Conservation (phyloP, 2,888 invertebrate genomes). For the Eugnorisma glareosa region DNA sequence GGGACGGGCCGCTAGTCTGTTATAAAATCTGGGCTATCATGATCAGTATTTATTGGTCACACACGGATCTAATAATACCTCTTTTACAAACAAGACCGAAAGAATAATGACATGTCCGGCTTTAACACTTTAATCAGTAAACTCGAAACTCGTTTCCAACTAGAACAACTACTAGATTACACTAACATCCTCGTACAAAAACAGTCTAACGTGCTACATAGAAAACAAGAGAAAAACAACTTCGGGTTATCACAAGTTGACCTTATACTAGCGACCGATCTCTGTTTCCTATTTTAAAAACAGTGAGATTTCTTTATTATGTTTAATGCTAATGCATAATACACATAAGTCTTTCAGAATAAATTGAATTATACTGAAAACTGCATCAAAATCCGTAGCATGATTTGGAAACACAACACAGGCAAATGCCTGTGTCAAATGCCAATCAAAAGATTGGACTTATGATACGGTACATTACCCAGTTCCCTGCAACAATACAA, state of each 20-base stretch:
- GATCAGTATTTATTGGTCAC: not conserved
- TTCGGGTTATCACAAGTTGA: not conserved
- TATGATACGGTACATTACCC: not conserved
- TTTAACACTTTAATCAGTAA: constrained; percentile 22
- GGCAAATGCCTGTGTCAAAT: too few relatives aligned
- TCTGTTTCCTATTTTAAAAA: not conserved
- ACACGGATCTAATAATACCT: not conserved
- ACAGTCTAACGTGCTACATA: not conserved
- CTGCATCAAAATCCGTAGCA: not conserved
- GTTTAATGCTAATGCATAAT: not conserved
- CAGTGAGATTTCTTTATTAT: not conserved
- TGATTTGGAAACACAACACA: not conserved
- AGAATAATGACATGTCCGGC: not conserved
- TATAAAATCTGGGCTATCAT: not conserved
- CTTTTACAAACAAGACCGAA: not conserved
- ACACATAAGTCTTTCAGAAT: not conserved
- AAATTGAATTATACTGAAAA: not conserved
- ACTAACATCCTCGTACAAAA: not conserved
- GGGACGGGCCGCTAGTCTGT: too few relatives aligned
- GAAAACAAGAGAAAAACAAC: not conserved
- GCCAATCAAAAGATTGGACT: too few relatives aligned
- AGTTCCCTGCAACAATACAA: not conserved
- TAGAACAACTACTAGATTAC: constrained; percentile 21
- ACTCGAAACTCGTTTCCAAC: not conserved
- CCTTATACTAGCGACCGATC: not conserved